Conservation (phyloP, 2,888 invertebrate species). For the Apeira syringaria region DNA sequence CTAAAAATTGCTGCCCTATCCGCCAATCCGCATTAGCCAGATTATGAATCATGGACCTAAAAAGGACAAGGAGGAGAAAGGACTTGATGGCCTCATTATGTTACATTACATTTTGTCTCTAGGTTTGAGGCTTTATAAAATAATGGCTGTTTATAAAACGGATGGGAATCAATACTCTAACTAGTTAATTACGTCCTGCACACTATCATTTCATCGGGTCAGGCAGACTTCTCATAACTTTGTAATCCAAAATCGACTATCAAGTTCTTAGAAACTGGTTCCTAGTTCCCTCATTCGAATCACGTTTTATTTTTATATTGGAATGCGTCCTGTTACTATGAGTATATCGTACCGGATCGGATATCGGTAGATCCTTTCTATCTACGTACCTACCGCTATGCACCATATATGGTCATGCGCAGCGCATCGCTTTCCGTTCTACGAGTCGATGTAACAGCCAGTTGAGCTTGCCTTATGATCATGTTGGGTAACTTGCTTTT, state of each 20-base stretch:
- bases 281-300: conserved; percentile 31
- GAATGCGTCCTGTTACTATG: conserved; percentile 45
- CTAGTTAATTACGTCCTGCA: too few relatives aligned
- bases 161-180: too few relatives aligned
- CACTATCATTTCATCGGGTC: too few relatives aligned
- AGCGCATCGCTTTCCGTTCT: conserved; percentile 42
- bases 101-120: too few relatives aligned
- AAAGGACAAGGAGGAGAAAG: too few relatives aligned
- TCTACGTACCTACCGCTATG: conserved; percentile 37
- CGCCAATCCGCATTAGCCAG: too few relatives aligned
- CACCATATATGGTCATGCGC: conserved; percentile 56
- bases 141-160: too few relatives aligned
- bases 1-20: too few relatives aligned
- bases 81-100: too few relatives aligned
- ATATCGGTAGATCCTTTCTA: conserved; percentile 45
- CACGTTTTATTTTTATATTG: conserved; percentile 44
- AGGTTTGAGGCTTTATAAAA: too few relatives aligned
- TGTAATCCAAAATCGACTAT: conserved; percentile 8
- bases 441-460: conserved; percentile 55
- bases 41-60: too few relatives aligned
- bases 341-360: conserved; percentile 7
- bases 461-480: conserved; percentile 43
- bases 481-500: conserved; percentile 13
- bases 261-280: conserved; percentile 25
- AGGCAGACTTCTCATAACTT: too few relatives aligned